phyloP scores from a whole-genome alignment of 2,113 vertebrate genomes.

The Anseranas semipalmata region DNA sequence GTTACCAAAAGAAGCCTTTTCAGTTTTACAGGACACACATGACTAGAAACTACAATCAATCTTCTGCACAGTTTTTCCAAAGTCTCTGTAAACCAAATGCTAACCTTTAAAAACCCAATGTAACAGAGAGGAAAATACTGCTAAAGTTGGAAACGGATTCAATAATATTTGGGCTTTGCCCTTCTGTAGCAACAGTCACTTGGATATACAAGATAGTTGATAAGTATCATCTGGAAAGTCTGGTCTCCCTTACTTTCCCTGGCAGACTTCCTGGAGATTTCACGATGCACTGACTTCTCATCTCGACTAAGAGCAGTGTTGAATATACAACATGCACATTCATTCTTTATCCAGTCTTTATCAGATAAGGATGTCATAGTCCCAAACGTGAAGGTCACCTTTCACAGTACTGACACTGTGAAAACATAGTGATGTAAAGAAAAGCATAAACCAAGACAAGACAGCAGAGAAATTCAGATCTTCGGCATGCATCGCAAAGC shows the following conservation, averaged over 20 bases:
- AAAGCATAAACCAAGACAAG: neutral
- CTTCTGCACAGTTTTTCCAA: neutral
- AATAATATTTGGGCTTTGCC: neutral
- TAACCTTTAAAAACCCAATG: neutral
- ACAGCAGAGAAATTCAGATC: neutral
- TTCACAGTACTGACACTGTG: neutral
- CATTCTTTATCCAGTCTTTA: neutral
- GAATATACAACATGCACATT: neutral
- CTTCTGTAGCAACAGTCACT: neutral
- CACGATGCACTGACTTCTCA: neutral
- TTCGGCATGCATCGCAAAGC: neutral
- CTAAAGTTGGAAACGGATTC: neutral
- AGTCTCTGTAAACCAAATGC: neutral
- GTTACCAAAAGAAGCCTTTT: neutral
- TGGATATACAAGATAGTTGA: neutral
- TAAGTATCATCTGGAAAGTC: neutral
- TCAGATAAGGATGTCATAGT: neutral
- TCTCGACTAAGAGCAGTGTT: neutral
- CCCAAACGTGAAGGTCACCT: neutral
- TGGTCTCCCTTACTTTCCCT: conserved; percentile 18
- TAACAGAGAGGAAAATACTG: neutral
- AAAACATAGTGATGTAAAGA: neutral
- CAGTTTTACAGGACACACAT: neutral
- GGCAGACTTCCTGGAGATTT: neutral
- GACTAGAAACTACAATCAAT: neutral